phyloP scores from a whole-genome alignment of 2,113 vertebrate genomes.

The Sinocyclocheilus maitianheensis region DNA sequence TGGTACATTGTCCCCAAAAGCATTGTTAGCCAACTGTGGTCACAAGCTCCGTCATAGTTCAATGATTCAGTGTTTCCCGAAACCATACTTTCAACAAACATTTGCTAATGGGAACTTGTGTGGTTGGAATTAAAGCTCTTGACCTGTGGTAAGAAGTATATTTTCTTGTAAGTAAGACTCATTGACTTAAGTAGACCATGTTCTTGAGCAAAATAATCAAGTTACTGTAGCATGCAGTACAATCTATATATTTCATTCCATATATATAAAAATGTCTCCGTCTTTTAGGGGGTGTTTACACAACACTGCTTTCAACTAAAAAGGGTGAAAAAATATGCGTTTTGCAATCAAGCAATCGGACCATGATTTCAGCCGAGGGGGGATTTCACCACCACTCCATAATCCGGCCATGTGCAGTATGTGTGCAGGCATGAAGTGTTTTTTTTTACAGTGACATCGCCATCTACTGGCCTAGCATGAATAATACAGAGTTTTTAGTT shows the following conservation, averaged over 20 bases:
- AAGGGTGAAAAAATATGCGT: too few relatives aligned
- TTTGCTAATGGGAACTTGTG: neutral
- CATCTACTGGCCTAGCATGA: too few relatives aligned
- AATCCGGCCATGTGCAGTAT: too few relatives aligned
- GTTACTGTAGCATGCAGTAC: neutral
- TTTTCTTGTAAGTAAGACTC: neutral
- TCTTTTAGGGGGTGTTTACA: neutral
- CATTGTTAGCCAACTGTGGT: neutral
- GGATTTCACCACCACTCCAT: too few relatives aligned
- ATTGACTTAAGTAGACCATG: neutral
- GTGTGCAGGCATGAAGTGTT: too few relatives aligned
- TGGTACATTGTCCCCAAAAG: neutral
- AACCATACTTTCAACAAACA: neutral
- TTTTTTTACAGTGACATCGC: too few relatives aligned
- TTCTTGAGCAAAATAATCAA: neutral
- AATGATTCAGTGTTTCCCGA: neutral
- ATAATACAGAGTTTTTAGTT: too few relatives aligned
- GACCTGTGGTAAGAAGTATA: neutral
- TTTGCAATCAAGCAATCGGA: too few relatives aligned
- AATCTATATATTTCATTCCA: neutral
- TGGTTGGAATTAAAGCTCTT: neutral
- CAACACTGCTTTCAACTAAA: too few relatives aligned
- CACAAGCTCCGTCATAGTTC: neutral
- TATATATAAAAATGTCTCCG: too few relatives aligned
- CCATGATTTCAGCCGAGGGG: too few relatives aligned